Percentiles rank a stretch among this genome's conserved stretches.
Conservation (phyloP, 2,888 invertebrate species). For the Hemistola chrysoprasaria region DNA sequence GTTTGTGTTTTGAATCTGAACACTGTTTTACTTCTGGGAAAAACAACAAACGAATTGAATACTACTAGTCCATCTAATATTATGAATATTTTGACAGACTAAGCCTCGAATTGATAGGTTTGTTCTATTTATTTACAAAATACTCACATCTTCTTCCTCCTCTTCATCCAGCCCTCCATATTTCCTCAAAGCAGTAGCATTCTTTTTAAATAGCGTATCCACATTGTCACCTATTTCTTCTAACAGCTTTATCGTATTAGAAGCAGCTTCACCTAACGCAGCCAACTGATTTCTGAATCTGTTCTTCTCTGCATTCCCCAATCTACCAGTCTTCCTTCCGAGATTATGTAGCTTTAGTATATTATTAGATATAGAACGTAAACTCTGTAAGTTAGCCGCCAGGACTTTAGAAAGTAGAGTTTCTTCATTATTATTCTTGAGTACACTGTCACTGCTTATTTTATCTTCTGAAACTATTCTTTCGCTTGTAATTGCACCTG, state of each 20-base stretch:
- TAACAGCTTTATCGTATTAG: conserved; percentile 78
- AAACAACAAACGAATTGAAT: too few species aligned
- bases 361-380: conserved; percentile 81
- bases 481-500: conserved; percentile 76
- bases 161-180: conserved; percentile 38
- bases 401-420: conserved; percentile 69
- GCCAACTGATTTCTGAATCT: conserved; percentile 82
- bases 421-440: conserved; percentile 62
- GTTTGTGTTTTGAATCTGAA: too few species aligned
- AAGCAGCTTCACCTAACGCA: conserved; percentile 80
- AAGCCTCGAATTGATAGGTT: too few species aligned
- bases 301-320: conserved; percentile 78
- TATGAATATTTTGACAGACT: too few species aligned
- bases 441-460: conserved; percentile 62
- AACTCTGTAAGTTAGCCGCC: conserved; percentile 79
- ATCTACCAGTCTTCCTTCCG: conserved; percentile 81
- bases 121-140: background rate
- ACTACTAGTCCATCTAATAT: too few species aligned
- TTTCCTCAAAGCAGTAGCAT: conserved; percentile 50
- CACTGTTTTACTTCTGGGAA: too few species aligned
- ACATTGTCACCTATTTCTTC: conserved; percentile 80
- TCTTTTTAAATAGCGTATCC: conserved; percentile 59
- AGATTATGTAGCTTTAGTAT: conserved; percentile 83
- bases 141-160: conserved; percentile 54
- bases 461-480: conserved; percentile 72